phyloP scores from a whole-genome alignment of 1,140 invertebrate genomes.

The Brachionus rotundiformis region DNA sequence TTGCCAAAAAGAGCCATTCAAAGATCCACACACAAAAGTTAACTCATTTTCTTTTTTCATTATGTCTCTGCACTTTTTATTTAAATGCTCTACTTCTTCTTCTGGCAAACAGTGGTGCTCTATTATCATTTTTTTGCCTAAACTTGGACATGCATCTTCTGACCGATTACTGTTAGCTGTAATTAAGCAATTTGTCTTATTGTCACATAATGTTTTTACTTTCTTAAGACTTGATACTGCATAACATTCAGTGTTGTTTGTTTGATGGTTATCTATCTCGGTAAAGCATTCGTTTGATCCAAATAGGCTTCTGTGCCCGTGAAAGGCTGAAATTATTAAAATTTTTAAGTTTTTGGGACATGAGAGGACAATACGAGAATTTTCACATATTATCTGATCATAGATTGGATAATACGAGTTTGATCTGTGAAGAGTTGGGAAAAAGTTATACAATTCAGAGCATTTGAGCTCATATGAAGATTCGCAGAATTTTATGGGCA shows the following conservation, averaged over 20 bases:
- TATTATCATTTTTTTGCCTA: slow-evolving; percentile 12
- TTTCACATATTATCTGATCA: slow-evolving; percentile 22
- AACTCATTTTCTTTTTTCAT: not conserved
- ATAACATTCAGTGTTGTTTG: not conserved
- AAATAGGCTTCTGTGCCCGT: not conserved
- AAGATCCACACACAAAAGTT: not conserved
- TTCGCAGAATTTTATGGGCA: not conserved
- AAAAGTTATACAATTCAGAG: not conserved
- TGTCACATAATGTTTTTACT: not conserved
- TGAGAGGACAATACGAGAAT: slow-evolving; percentile 12
- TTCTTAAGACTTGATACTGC: not conserved
- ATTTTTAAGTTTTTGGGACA: slow-evolving; percentile 1
- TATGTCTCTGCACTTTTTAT: not conserved
- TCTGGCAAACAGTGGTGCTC: slow-evolving; percentile 16
- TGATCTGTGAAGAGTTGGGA: not conserved
- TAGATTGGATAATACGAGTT: not conserved
- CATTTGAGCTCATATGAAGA: not conserved
- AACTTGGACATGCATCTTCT: slow-evolving; percentile 10
- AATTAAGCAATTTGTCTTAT: slow-evolving; percentile 13
- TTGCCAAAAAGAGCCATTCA: not conserved
- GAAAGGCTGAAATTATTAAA: slow-evolving; percentile 26
- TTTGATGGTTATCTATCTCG: not conserved
- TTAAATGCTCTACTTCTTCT: not conserved
- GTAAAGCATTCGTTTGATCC: not conserved
- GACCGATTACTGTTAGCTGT: not conserved